Conservation (phyloP, 2,888 invertebrate genomes). For the Eupithecia centaureata region DNA sequence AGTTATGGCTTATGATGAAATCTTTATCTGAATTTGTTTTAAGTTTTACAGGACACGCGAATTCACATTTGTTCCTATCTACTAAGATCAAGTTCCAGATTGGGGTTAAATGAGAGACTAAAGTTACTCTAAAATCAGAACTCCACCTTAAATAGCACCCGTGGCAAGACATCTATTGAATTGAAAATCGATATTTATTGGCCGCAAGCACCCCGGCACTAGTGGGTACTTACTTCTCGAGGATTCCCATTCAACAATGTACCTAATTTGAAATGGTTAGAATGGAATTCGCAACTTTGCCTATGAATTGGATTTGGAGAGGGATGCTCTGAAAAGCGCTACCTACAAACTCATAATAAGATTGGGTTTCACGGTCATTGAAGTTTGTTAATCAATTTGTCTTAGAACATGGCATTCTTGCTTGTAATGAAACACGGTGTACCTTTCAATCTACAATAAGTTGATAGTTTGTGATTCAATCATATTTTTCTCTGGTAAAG, state of each 20-base stretch:
- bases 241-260: constrained; percentile 31
- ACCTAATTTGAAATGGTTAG: constrained; percentile 24
- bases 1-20: not conserved
- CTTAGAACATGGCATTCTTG: no score
- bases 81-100: not conserved
- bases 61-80: not conserved
- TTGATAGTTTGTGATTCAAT: no score
- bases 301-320: not conserved
- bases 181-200: constrained; percentile 60
- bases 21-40: not conserved
- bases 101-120: not conserved
- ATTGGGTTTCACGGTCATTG: constrained; percentile 2
- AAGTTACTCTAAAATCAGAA: not conserved
- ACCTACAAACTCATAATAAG: constrained; percentile 3
- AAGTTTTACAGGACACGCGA: not conserved
- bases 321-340: constrained; percentile 7
- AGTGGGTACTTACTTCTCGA: constrained; percentile 32
- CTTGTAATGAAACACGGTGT: no score
- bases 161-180: constrained; percentile 60
- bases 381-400: not conserved
- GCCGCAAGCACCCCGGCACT: constrained; percentile 50
- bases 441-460: no score
- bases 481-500: no score
- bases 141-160: constrained; percentile 43
- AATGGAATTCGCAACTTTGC: constrained; percentile 17